These are phyloP conservation scores for Heteropelma amictum DNA, from an alignment of 2,888 invertebrate species.

Conservation along the genomic window DNA sequence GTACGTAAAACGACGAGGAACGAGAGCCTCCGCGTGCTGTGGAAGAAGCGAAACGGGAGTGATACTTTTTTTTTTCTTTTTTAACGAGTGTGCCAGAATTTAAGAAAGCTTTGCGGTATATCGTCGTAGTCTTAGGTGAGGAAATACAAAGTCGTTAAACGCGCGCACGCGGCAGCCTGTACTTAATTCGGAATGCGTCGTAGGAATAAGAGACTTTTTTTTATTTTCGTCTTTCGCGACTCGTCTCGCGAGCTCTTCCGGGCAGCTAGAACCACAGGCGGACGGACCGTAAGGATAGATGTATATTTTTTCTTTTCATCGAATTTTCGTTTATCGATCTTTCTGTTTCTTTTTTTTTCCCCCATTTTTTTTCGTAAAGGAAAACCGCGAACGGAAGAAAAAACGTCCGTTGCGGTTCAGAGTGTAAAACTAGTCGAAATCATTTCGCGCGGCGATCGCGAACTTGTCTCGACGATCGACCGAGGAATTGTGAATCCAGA, in stretches of 20 bases:
- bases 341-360: constrained; percentile 12
- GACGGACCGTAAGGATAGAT: constrained; percentile 4
- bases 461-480: constrained; percentile 51
- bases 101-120: not conserved
- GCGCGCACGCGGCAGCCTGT: too few relatives aligned
- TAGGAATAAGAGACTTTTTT: too few relatives aligned
- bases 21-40: not conserved
- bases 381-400: constrained; percentile 40
- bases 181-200: too few relatives aligned
- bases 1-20: constrained; percentile 32
- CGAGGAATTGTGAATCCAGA: constrained; percentile 6
- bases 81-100: not conserved
- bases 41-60: not conserved
- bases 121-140: not conserved
- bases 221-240: constrained; percentile 18
- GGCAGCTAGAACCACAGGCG: constrained; percentile 44
- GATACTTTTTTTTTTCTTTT: not conserved
- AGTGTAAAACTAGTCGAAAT: constrained; percentile 74
- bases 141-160: too few relatives aligned
- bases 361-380: constrained; percentile 16
- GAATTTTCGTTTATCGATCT: not conserved
- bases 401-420: constrained; percentile 63
- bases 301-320: not conserved
- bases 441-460: constrained; percentile 67
- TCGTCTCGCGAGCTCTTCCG: constrained; percentile 48